These are phyloP conservation scores for Lacanobia wlatinum DNA, from an alignment of 2,888 invertebrate genomes.

Conservation along the genomic window DNA sequence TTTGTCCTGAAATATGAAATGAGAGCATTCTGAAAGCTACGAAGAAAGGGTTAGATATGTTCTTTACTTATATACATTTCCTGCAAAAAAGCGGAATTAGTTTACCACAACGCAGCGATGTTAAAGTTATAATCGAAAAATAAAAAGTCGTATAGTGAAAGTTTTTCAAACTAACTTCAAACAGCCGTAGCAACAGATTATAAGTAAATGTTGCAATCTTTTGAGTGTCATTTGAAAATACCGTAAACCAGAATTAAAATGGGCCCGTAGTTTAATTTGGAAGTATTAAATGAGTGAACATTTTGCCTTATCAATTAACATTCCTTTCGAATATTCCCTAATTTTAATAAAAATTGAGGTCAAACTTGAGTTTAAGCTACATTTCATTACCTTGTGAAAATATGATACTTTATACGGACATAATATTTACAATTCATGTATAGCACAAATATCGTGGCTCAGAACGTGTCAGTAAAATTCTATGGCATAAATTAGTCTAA, in stretches of 20 bases:
- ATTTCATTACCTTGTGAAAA: conserved; percentile 4
- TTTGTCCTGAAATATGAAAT: conserved; percentile 50
- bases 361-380: not conserved
- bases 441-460: conserved; percentile 13
- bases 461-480: conserved; percentile 1
- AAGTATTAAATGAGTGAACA: not conserved
- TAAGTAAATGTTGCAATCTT: conserved; percentile 7
- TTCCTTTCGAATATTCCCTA: not conserved
- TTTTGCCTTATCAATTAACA: not conserved
- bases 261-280: not conserved
- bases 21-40: conserved; percentile 51
- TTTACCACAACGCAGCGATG: not conserved
- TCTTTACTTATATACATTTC: not conserved
- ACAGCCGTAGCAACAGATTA: not conserved
- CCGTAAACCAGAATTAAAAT: not conserved
- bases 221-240: conserved; percentile 11
- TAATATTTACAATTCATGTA: conserved; percentile 10
- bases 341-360: not conserved
- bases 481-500: not conserved
- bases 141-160: not conserved
- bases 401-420: conserved; percentile 17
- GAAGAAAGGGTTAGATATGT: conserved; percentile 13
- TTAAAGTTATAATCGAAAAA: not conserved
- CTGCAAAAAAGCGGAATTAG: not conserved
- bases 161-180: not conserved